Evolutionary conservation across 37 sponge, comb jelly and placozoan species (phyloP), one percentile per base, ranked within the genome.

Genomic region (Aphrocallistes beatrix): DNA sequence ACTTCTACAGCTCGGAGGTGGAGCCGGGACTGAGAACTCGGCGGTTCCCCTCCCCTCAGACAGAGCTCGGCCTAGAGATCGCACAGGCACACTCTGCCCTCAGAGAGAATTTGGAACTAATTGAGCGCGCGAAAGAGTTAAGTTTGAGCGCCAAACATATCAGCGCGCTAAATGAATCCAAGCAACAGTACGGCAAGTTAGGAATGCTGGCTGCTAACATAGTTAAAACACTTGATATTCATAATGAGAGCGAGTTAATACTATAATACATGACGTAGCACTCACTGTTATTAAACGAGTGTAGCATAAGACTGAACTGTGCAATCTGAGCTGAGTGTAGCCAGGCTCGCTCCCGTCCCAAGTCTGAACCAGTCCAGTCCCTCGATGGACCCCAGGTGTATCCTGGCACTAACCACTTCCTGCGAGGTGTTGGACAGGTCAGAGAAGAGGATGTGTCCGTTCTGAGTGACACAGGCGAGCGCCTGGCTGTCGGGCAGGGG

Each of bases 301-400:
- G 75, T 60, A 60, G 75, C 10, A 30, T 32, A 60, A 13, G 6
- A 60, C 75, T 60, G 75, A 3, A 60, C 32, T 25, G 75, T 60
- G n/a, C 75, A 60, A 60, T 60, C 75, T 13, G 75, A 60, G 21
- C 75, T 60, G 25, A 60, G 75, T 3, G 75, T 60, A 60, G 21
- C 75, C 34, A 60, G 34, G 1, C 75, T 60, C 75, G 28, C 75
- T 60, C 34, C 21, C 34, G 1, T 30, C n/a, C 75, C 75, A 25
- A 60, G n/a, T 6, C 75, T 3, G 34, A 32, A 60, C 75, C 75
- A 60, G 21, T 13, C n/a, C 34, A 60, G 34, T 60, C 84, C 50
- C 50, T 39, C 50, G 49, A 45, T 49, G 8, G 84, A 45, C 37
- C 49, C 84, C 45, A 49, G n/a, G 36, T 84, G 84, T 3, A 60